Conservation (phyloP, 2,797 vertebrate species). For the Enteromius anoplus region DNA sequence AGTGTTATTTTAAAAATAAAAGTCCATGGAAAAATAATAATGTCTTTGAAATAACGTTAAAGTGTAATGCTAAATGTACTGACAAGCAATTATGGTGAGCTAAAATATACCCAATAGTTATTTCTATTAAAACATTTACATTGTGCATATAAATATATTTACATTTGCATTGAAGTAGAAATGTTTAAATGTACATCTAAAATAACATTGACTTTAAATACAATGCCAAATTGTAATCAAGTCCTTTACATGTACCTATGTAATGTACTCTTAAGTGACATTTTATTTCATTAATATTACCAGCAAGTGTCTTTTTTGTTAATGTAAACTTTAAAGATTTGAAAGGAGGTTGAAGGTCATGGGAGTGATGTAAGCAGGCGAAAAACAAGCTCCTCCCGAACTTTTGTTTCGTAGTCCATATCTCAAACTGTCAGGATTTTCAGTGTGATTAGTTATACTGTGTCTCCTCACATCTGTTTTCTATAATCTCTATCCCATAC, state of each 20-base stretch:
- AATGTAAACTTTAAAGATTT: not conserved
- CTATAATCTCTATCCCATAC: slow-evolving; percentile 14
- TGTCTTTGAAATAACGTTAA: not conserved
- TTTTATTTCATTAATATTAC: slow-evolving; percentile 1
- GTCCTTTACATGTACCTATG: not conserved
- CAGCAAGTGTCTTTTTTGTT: slow-evolving; percentile 1
- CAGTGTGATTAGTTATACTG: slow-evolving; percentile 26
- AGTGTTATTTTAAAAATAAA: not conserved
- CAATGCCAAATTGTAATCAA: not conserved
- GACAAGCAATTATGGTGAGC: not conserved
- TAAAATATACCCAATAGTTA: not conserved
- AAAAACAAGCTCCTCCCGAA: not conserved
- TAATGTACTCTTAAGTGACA: not conserved
- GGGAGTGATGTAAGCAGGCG: not conserved
- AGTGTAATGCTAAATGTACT: not conserved
- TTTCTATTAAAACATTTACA: not conserved
- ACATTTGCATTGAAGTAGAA: not conserved
- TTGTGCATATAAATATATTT: not conserved
- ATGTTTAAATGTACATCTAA: not conserved
- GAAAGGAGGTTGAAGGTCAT: not conserved
- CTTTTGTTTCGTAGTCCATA: not conserved
- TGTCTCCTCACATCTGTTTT: slow-evolving; percentile 40
- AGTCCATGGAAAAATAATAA: not conserved
- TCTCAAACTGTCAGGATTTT: slow-evolving; percentile 8
- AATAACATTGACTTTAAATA: not conserved